A percentile compares a stretch with the other conserved stretches of the same genome.
These are phyloP conservation scores for Rhipidura dahli DNA, from an alignment of 2,113 vertebrate species.

Conservation along the genomic window DNA sequence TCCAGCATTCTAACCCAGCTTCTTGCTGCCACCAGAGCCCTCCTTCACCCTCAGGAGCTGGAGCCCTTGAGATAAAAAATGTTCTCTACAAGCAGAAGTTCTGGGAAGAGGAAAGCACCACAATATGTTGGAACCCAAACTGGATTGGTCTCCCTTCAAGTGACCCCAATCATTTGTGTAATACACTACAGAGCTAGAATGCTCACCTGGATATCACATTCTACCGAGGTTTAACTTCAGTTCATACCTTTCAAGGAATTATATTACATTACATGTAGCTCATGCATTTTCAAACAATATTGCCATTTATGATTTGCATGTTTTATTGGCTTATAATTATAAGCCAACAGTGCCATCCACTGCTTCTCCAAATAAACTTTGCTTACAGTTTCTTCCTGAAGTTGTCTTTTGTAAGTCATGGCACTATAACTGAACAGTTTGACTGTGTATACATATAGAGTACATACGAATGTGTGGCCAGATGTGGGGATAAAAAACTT, in stretches of 20 bases:
- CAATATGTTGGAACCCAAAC: not conserved
- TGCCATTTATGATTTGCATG: conserved; percentile 20
- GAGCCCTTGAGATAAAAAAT: not conserved
- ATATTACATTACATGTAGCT: not conserved
- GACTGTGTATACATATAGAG: not conserved
- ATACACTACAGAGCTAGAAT: not conserved
- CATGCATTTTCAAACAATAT: not conserved
- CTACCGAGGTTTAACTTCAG: not conserved
- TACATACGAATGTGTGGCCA: not conserved
- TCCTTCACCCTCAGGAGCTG: not conserved
- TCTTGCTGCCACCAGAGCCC: not conserved
- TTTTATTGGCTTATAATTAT: conserved; percentile 62
- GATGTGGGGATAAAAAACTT: not conserved
- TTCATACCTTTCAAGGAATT: not conserved
- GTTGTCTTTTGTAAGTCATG: not conserved
- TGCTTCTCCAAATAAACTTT: conserved; percentile 63
- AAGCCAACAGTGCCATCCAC: conserved; percentile 74
- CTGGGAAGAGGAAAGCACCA: not conserved
- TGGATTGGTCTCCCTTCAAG: not conserved
- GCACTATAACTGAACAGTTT: not conserved
- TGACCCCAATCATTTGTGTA: not conserved
- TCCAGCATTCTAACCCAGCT: not conserved
- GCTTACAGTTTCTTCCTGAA: conserved; percentile 13
- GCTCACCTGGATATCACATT: not conserved
- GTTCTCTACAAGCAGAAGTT: not conserved